A percentile compares a stretch with the other conserved stretches of the same genome.
phyloP scores from a whole-genome alignment of 37 sponge, comb jelly and placozoan species.

The Theonella swinhoei region DNA sequence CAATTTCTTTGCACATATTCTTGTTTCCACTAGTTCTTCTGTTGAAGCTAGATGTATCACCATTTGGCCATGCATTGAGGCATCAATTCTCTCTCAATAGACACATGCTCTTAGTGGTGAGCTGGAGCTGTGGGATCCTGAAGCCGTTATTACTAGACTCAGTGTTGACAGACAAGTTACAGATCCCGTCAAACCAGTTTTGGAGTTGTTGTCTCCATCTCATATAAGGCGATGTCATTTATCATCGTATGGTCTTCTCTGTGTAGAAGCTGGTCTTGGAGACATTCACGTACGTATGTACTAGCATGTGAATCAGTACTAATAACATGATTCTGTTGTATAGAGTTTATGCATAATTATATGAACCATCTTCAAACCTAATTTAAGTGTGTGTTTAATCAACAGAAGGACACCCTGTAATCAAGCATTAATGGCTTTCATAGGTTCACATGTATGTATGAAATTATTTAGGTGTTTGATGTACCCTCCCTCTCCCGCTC shows the following conservation, averaged over 20 bases:
- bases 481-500: slow-evolving; percentile 19
- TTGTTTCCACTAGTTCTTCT: too few relatives aligned
- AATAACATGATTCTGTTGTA: too few relatives aligned
- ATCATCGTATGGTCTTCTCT: slow-evolving; percentile 20
- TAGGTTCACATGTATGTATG: too few relatives aligned
- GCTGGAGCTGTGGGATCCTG: slow-evolving; percentile 17
- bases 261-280: slow-evolving; percentile 16
- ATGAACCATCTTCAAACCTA: too few relatives aligned
- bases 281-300: slow-evolving; percentile 34
- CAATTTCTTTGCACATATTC: too few relatives aligned
- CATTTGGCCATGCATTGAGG: too few relatives aligned
- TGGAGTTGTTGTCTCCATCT: neutral
- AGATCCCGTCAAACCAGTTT: neutral
- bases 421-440: too few relatives aligned
- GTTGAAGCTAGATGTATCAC: too few relatives aligned
- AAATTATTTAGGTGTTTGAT: slow-evolving; percentile 25
- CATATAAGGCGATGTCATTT: neutral
- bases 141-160: neutral
- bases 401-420: too few relatives aligned
- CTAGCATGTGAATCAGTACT: neutral
- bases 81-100: too few relatives aligned
- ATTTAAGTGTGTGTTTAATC: too few relatives aligned
- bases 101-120: neutral
- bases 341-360: too few relatives aligned
- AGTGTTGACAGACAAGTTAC: neutral